Base-by-base conservation (phyloP, 2,888 invertebrate genomes). In the Cactoblastis cactorum region DNA sequence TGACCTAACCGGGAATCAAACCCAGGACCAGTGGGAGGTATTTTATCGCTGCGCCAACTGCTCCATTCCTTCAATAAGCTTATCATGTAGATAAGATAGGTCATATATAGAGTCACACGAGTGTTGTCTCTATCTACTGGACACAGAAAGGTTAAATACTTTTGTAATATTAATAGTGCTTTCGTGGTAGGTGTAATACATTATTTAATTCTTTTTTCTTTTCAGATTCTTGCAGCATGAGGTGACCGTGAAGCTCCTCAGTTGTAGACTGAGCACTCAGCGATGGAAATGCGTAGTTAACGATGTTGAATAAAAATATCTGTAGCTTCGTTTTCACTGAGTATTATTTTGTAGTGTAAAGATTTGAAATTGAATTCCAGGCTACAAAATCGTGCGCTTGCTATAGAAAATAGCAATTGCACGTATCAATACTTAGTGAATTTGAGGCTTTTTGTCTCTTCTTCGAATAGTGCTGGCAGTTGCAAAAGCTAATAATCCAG, bases 271-370 rank as follows among this genome's bases (percentile, higher is more conserved):
- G 37, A 48, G 53, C 51, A 22, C 33, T 45, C 68, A 59, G 55
- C 65, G 67, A 62, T 67, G 75, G 71, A 77, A 56, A 59, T 49
- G 50, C 54, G 57, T 60, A 69, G 62, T 59, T 58, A 54, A 38
- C 46, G 43, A 15, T 24, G 15, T 19, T 4, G 9, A 12, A 39
- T 5, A 19, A 12, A 22, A 14, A 3, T 2, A 4, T 14, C n/a
- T 6, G 14, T 28, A 43, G 43, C 43, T 1, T 43, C 15, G 28
- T 28, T 17, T 14, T 41, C 12, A 43, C 28, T 43, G 17, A 9
- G 28, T 28, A 43, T 32, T n/a, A 41, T 41, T 4, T 18, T 41
- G 22, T 4, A 37, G 17, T 6, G 5, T 3, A n/a, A 32, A 2
- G 3, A 11, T 2, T 35, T 2, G 15, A 35, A 35, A 4, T 22